These are phyloP conservation scores for Scaeva pyrastri DNA, from an alignment of 2,888 invertebrate genomes.

Conservation along the genomic window DNA sequence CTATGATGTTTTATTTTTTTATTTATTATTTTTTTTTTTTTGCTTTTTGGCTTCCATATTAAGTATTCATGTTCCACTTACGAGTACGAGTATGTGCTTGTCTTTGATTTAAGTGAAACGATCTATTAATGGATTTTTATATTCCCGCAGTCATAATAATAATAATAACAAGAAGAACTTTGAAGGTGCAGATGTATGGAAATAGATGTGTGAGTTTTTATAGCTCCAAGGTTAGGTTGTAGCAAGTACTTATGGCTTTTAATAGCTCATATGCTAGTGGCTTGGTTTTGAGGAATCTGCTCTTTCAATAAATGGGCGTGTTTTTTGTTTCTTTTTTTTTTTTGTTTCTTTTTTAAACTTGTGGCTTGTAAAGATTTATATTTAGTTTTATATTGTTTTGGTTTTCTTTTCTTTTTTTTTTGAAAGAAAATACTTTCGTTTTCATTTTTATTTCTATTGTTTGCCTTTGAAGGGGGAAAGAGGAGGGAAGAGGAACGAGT, in stretches of 20 bases:
- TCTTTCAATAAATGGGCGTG: conserved; percentile 51
- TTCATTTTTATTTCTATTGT: background rate
- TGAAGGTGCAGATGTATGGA: background rate
- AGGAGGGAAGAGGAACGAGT: too few relatives aligned
- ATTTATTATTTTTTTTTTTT: background rate
- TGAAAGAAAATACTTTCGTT: conserved; percentile 45
- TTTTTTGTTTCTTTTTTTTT: too few relatives aligned
- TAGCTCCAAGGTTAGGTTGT: conserved; percentile 58
- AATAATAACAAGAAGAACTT: too few relatives aligned
- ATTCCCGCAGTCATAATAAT: conserved; percentile 54
- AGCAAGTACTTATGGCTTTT: conserved; percentile 27
- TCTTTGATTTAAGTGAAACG: conserved; percentile 59
- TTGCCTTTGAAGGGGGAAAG: background rate
- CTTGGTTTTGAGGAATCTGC: conserved; percentile 38
- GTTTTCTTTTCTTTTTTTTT: conserved; percentile 29
- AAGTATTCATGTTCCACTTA: conserved; percentile 25
- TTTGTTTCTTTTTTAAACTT: conserved; percentile 56
- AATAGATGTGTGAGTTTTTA: background rate
- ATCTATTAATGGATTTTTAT: conserved; percentile 68
- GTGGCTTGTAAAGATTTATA: conserved; percentile 46
- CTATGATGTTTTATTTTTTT: conserved; percentile 1
- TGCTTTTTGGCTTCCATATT: conserved; percentile 17
- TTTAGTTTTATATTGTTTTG: background rate
- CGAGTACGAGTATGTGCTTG: too few relatives aligned
- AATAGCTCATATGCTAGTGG: conserved; percentile 36